Base-by-base conservation (phyloP, 2,113 vertebrate genomes). In the Hypomesus transpacificus region DNA sequence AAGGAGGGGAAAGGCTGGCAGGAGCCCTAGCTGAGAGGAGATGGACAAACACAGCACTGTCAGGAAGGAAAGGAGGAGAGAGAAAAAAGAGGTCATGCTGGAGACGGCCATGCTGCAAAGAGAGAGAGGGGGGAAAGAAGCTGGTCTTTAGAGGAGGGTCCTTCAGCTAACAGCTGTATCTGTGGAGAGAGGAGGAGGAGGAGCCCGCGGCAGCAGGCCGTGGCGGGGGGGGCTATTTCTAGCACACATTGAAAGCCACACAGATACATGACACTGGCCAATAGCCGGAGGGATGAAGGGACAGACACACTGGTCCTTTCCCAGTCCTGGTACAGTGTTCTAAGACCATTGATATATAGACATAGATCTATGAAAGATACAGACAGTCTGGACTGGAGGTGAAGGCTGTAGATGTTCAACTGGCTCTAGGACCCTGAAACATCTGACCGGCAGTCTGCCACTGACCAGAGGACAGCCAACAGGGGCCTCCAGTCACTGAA, bases 11-110 rank as follows among this genome's bases (percentile, higher is more conserved):
- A 83, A 82, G 84, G 87, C 86, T 89, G 89, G 88, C 82, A 78
- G 77, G 89, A 88, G 90, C 87, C 90, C 86, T 89, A 92, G 88
- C 89, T 91, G 89, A 89, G 84, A 83, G 70, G 74, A 62, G 66
- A 70, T 34, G 31, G 31, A 46, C 63, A 77, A 83, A 91, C 84
- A 81, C 75, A 87, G 89, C 84, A 90, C 87, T 90, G 89, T 90
- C 84, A 46, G 39, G 88, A 67, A 87, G 86, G 85, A 86, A 89
- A 87, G 89, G 85, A 80, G 76, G 67, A 75, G 77, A 73, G 75
- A 76, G 54, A 75, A 31, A 61, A 62, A 21, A 70, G 61, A 86
- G 86, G 80, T 84, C 87, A 90, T 81, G 88, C 68, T 65, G 74
- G 64, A 68, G 65, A 61, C 73, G 67, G 82, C 90, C 92, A 92